Percentiles rank a stretch among this genome's conserved stretches.
Evolutionary conservation across 1,140 invertebrate species (phyloP).

Genomic region (Drosophila dunni): DNA sequence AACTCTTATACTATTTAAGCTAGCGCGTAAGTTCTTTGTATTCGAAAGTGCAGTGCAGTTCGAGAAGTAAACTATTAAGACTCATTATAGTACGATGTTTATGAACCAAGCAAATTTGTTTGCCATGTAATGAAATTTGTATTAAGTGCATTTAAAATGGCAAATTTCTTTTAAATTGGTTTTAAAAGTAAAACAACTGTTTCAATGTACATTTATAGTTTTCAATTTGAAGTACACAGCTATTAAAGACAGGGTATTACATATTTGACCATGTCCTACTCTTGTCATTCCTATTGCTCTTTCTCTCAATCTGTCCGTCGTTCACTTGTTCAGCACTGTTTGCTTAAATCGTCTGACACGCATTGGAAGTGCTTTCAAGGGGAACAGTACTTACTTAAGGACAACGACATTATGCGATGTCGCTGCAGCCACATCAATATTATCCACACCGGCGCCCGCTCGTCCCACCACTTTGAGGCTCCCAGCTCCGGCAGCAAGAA

Average conservation of each 20-base stretch:
- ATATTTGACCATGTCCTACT: neutral
- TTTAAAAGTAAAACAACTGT: no score
- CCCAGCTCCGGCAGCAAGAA: constrained; percentile 90
- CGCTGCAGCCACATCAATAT: constrained; percentile 96
- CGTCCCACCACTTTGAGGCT: constrained; percentile 95
- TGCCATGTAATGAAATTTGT: no score
- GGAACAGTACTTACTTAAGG: constrained; percentile 92
- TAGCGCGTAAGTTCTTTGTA: no score
- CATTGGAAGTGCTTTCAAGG: neutral
- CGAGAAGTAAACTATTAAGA: no score
- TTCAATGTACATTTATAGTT: neutral
- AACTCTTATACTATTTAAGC: no score
- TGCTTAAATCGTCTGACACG: constrained; percentile 29
- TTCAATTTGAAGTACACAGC: no score
- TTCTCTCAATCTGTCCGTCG: neutral
- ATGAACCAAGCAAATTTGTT: no score
- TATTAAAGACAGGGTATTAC: neutral
- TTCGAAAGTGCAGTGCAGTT: no score
- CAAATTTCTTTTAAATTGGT: no score
- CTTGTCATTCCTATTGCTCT: neutral
- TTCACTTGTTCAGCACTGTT: neutral
- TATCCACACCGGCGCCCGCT: constrained; percentile 98
- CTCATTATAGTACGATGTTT: no score
- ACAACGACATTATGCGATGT: constrained; percentile 94
- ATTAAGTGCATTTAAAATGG: no score